phyloP scores from a whole-genome alignment of 2,797 vertebrate species.

The Thalassophryne amazonica region DNA sequence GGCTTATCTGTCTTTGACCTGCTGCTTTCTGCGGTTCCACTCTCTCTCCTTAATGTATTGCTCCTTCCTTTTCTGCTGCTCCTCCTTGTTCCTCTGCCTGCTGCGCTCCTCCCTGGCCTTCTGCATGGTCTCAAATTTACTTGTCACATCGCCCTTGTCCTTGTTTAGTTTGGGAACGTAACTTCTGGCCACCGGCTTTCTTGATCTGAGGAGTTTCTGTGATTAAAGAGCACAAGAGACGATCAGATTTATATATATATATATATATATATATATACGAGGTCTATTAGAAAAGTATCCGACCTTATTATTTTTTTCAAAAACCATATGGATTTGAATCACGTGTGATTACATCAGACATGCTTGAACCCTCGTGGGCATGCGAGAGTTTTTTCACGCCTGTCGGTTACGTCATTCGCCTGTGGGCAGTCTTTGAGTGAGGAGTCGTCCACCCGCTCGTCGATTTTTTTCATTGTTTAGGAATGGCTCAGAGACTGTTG shows the following conservation, averaged over 20 bases:
- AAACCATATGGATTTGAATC: too few relatives aligned
- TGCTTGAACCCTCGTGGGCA: too few relatives aligned
- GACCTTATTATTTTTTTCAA: not conserved
- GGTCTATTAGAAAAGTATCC: too few relatives aligned
- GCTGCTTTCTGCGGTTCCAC: slow-evolving; percentile 92
- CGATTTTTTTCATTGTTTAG: too few relatives aligned
- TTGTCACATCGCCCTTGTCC: slow-evolving; percentile 88
- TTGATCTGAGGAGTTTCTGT: slow-evolving; percentile 92
- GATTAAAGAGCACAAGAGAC: not conserved
- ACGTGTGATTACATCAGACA: too few relatives aligned
- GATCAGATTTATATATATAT: not conserved
- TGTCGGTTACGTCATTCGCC: too few relatives aligned
- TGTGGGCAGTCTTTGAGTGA: too few relatives aligned
- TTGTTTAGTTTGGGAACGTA: slow-evolving; percentile 91
- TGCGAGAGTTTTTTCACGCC: too few relatives aligned
- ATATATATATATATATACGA: too few relatives aligned
- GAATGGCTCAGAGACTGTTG: too few relatives aligned
- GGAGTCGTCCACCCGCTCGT: too few relatives aligned
- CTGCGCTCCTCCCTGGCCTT: slow-evolving; percentile 96
- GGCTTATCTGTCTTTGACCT: slow-evolving; percentile 81
- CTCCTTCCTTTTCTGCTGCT: slow-evolving; percentile 96
- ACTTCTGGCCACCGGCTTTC: slow-evolving; percentile 89
- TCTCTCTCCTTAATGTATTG: slow-evolving; percentile 96
- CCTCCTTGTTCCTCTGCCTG: slow-evolving; percentile 87
- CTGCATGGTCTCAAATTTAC: slow-evolving; percentile 97